Evolutionary conservation across 2,888 invertebrate genomes (phyloP), one percentile per base, ranked within the genome.

Genomic region (Agrotis puta): DNA sequence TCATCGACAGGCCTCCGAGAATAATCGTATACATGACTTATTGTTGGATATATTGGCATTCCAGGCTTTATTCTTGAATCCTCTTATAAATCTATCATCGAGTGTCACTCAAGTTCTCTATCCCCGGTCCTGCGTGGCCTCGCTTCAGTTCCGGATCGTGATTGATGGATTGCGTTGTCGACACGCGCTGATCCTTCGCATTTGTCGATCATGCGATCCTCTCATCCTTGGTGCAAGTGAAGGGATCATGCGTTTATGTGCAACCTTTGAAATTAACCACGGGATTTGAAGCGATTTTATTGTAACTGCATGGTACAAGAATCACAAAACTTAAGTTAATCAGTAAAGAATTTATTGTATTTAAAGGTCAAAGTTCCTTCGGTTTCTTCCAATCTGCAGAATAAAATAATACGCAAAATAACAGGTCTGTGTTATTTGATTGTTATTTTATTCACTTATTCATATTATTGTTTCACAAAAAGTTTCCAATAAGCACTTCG

Each of bases 111-210:
- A 69, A 74, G 70, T 76, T 76, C 39, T 65, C 65, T 71, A 64
- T 69, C 72, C 66, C 74, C 58, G n/a, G 65, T 74, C 71, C 73
- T 68, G 43, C 50, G 53, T 67, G 73, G 56, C 81, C 84, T 84
- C 53, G 77, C 86, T 87, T 77, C 67, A 89, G 92, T 94, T 93
- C 94, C 94, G 93, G 91, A 89, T 92, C 90, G 84, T 91, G 93
- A 91, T 89, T 89, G 90, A 93, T 90, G 88, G 89, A 90, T 88
- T 88, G 86, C 84, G 82, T 87, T 83, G 84, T 84, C 82, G 81
- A 87, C 88, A 89, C 86, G 85, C 85, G 85, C 77, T 86, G 82
- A 86, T 88, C 88, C 84, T 88, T 87, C 85, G 88, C 88, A 88
- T 90, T 90, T 90, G 84, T 86, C 83, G 81, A 85, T 85, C 89